Percentiles rank a stretch among this genome's conserved stretches.
Evolutionary conservation across 2,888 invertebrate species (phyloP).

Genomic region (Hirtodrosophila trivittata): DNA sequence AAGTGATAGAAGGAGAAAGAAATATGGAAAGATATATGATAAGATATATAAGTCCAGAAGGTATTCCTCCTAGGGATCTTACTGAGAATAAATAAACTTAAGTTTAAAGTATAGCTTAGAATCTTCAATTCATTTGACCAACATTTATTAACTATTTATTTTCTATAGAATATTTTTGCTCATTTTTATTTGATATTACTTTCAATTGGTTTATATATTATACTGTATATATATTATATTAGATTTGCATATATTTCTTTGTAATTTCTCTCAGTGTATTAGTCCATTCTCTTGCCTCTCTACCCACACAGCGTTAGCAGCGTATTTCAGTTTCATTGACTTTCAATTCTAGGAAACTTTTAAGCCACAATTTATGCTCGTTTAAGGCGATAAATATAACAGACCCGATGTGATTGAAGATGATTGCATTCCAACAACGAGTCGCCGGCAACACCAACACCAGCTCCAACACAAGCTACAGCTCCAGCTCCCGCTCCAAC

Average conservation of each 20-base stretch:
- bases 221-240: neutral
- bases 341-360: slow-evolving; percentile 77
- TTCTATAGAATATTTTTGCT: too few relatives aligned
- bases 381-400: slow-evolving; percentile 81
- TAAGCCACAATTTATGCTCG: slow-evolving; percentile 81
- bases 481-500: slow-evolving; percentile 3
- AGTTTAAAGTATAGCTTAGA: too few relatives aligned
- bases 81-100: too few relatives aligned
- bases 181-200: too few relatives aligned
- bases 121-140: too few relatives aligned
- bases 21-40: too few relatives aligned
- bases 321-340: slow-evolving; percentile 49
- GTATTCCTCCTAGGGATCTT: too few relatives aligned
- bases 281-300: slow-evolving; percentile 19
- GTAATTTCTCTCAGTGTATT: slow-evolving; percentile 43
- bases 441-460: slow-evolving; percentile 21
- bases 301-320: slow-evolving; percentile 24
- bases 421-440: slow-evolving; percentile 70
- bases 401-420: slow-evolving; percentile 68
- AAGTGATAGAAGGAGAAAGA: too few relatives aligned
- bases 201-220: too few relatives aligned
- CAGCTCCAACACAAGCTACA: slow-evolving; percentile 9
- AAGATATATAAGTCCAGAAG: too few relatives aligned
- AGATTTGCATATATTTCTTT: neutral
- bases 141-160: too few relatives aligned